Percentiles rank a stretch among this genome's conserved stretches.
These are phyloP conservation scores for Hozukius guyotensis DNA, from an alignment of 2,797 vertebrate species.

Conservation along the genomic window DNA sequence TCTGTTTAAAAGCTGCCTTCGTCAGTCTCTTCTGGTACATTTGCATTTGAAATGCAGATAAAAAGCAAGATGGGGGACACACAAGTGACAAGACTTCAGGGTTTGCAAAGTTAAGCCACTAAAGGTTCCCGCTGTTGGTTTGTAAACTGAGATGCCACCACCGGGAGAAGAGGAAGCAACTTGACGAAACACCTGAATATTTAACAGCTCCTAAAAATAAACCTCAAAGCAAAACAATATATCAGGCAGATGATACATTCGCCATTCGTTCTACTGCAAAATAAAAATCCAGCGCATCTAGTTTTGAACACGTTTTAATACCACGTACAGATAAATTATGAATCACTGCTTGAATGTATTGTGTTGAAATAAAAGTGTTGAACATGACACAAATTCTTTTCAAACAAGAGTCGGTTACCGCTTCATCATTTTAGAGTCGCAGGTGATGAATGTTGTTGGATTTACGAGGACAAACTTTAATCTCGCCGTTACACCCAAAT, in stretches of 20 bases:
- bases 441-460: conserved; percentile 16
- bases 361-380: not conserved
- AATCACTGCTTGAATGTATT: conserved; percentile 10
- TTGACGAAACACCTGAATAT: conserved; percentile 50
- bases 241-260: conserved; percentile 62
- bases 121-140: conserved; percentile 31
- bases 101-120: conserved; percentile 35
- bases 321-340: conserved; percentile 31
- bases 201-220: conserved; percentile 46
- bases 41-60: conserved; percentile 5
- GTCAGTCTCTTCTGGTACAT: conserved; percentile 20
- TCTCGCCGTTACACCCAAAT: conserved; percentile 9
- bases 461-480: conserved; percentile 25
- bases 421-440: not conserved
- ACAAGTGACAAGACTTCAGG: not conserved
- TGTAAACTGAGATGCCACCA: conserved; percentile 23
- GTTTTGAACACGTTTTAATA: conserved; percentile 16
- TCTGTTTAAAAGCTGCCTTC: conserved; percentile 36
- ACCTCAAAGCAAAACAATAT: conserved; percentile 49
- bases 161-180: conserved; percentile 23
- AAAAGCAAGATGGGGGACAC: not conserved
- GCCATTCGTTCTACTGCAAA: conserved; percentile 40
- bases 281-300: conserved; percentile 23
- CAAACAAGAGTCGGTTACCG: conserved; percentile 5
- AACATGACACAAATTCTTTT: conserved; percentile 17